phyloP scores from a whole-genome alignment of 2,797 vertebrate species.

The Macropus fuliginosus region DNA sequence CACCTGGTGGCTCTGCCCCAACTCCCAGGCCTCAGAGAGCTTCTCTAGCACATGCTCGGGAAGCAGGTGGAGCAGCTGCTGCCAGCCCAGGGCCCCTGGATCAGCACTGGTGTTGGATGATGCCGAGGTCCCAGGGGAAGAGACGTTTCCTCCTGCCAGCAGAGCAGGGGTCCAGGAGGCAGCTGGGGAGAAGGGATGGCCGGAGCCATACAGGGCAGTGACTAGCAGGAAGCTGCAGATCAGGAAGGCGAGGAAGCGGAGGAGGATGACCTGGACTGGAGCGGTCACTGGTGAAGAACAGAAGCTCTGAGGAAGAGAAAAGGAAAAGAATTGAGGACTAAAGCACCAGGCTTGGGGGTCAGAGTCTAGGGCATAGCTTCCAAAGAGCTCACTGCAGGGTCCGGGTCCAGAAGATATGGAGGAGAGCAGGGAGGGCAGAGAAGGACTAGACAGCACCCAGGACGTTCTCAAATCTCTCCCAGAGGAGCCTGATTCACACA shows the following conservation, averaged over 20 bases:
- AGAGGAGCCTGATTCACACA: background rate
- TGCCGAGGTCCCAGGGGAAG: constrained; percentile 26
- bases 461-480: background rate
- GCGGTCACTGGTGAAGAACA: constrained; percentile 83
- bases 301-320: constrained; percentile 85
- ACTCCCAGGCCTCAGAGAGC: constrained; percentile 87
- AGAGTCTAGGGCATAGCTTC: background rate
- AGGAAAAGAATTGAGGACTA: background rate
- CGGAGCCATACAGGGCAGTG: constrained; percentile 83
- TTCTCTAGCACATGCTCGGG: constrained; percentile 85
- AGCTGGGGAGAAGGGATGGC: constrained; percentile 71
- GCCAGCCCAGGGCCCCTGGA: constrained; percentile 80
- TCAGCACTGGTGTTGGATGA: constrained; percentile 37
- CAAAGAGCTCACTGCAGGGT: background rate
- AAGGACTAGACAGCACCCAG: background rate
- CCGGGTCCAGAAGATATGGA: background rate
- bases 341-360: background rate
- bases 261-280: constrained; percentile 88
- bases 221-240: constrained; percentile 90
- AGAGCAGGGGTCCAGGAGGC: constrained; percentile 48
- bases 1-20: constrained; percentile 90
- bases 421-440: background rate
- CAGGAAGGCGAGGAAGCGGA: constrained; percentile 92
- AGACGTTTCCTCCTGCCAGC: constrained; percentile 78
- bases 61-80: constrained; percentile 86